phyloP scores from a whole-genome alignment of 2,888 invertebrate genomes.

The Argyra leucocephala region DNA sequence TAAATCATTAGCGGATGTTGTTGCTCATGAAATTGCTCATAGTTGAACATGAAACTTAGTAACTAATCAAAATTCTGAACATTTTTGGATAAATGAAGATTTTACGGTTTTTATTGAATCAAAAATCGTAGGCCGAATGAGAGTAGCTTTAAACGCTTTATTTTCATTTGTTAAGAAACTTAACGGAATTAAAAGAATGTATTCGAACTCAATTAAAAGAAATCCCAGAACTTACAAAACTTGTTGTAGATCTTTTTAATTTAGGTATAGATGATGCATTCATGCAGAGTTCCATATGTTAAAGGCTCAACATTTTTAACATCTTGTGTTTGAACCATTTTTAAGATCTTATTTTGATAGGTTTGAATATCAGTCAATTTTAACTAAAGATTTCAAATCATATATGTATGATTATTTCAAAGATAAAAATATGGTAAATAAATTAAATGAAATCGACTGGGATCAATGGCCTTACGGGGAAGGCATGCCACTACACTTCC shows the following conservation, averaged over 20 bases:
- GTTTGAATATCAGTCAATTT: constrained; percentile 73
- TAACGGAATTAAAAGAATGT: constrained; percentile 63
- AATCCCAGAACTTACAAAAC: constrained; percentile 60
- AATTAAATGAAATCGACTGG: constrained; percentile 67
- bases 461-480: constrained; percentile 67
- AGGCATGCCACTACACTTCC: constrained; percentile 88
- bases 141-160: constrained; percentile 58
- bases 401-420: constrained; percentile 64
- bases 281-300: constrained; percentile 83
- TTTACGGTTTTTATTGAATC: constrained; percentile 80
- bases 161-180: constrained; percentile 68
- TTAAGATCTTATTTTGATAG: constrained; percentile 67
- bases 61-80: constrained; percentile 85
- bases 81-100: constrained; percentile 96
- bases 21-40: constrained; percentile 93
- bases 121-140: constrained; percentile 67
- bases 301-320: constrained; percentile 84
- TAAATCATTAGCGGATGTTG: constrained; percentile 75
- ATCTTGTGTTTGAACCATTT: constrained; percentile 75
- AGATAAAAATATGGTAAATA: constrained; percentile 43
- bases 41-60: constrained; percentile 94
- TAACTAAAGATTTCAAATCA: constrained; percentile 68
- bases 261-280: constrained; percentile 89
- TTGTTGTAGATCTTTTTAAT: constrained; percentile 69
- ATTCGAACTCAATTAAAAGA: constrained; percentile 49